Evolutionary conservation across 2,113 vertebrate species (phyloP), one percentile per base, ranked within the genome.

Genomic region (Beaufortia kweichowensis): DNA sequence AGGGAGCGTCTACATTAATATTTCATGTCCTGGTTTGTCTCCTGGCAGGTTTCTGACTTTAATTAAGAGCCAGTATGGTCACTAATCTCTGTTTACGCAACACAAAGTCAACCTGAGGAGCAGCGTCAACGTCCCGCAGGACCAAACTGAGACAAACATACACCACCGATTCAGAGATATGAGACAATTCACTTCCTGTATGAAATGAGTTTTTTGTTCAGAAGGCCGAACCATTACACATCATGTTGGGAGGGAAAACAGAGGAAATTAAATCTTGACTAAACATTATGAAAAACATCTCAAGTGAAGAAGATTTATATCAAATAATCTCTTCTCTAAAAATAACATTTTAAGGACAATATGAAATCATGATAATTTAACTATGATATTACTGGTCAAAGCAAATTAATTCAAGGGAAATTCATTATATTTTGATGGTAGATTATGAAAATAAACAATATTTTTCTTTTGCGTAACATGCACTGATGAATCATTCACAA

Each of bases 31-130:
- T 76, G 82, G 61, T 84, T 79, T 81, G 81, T 82, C 69, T 56
- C 75, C 29, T 59, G 79, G 23, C 63, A 78, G 80, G 56, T 80
- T 75, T 83, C 68, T 82, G 85, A 85, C 82, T 87, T 87, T 91
- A 88, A 89, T 91, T 88, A 89, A 87, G 67, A 84, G 63, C 70
- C 76, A 69, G 41, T 77, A 77, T 83, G 83, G 74, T 74, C n/a
- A 53, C 77, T 86, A 82, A 87, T 87, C 82, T 68, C 79, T 79
- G 75, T 76, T 70, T 85, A 79, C 79, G 76, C 53, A 26, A 74
- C 77, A 50, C 61, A 41, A 39, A 88, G 87, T 84, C 85, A 82
- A 72, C 72, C 73, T 73, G 62, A 56, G 82, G 76, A 81, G 84
- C 46, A 35, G 28, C 2, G 19, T 56, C 35, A 81, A 83, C 59